Evolutionary conservation across 1,140 invertebrate species (phyloP).

Genomic region (Lucilia cuprina): DNA sequence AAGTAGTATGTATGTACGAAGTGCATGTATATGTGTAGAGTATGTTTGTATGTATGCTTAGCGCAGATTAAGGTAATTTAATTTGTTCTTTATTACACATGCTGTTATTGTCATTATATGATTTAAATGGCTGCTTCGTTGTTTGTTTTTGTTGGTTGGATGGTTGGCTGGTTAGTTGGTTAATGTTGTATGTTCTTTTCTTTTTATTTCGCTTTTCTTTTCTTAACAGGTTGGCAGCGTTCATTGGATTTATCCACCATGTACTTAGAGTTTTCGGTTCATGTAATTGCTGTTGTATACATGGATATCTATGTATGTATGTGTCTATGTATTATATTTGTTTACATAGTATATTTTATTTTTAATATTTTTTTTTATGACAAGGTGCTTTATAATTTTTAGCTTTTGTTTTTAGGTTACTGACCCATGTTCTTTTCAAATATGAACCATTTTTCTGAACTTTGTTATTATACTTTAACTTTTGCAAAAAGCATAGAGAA

Average conservation of each 20-base stretch:
- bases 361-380: background rate
- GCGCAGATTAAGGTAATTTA: background rate
- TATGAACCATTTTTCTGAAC: background rate
- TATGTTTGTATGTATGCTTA: background rate
- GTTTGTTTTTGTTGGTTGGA: background rate
- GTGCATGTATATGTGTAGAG: background rate
- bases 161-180: background rate
- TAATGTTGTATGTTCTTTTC: background rate
- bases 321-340: background rate
- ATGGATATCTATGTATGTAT: background rate
- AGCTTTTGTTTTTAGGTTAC: background rate
- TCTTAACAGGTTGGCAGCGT: background rate
- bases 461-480: too few species aligned
- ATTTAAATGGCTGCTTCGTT: background rate
- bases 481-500: too few species aligned
- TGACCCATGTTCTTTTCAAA: background rate
- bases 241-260: background rate
- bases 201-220: background rate
- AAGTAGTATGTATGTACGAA: background rate
- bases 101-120: slow-evolving; percentile 11
- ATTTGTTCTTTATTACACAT: slow-evolving; percentile 3
- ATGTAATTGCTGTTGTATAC: background rate
- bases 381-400: background rate
- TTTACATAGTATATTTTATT: background rate
- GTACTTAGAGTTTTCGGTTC: background rate